Conservation (phyloP, 2,113 vertebrate genomes). For the Carlito syrichta region DNA sequence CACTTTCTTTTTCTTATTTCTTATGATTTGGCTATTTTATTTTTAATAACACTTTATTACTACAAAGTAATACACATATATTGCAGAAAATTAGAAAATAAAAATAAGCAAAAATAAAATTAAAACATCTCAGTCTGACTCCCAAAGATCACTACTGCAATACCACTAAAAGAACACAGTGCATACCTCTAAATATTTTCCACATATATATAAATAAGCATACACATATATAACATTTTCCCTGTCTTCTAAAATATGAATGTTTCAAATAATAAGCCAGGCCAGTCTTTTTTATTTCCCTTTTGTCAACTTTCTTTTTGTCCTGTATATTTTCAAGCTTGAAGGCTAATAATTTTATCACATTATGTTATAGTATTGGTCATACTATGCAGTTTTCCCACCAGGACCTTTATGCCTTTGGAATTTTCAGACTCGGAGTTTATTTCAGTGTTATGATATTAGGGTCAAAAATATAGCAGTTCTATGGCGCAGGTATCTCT, state of each 20-base stretch:
- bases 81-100: background rate
- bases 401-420: background rate
- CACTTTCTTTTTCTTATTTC: background rate
- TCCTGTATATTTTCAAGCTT: background rate
- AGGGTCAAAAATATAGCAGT: background rate
- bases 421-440: background rate
- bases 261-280: background rate
- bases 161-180: background rate
- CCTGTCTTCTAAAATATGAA: background rate
- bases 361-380: background rate
- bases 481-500: background rate
- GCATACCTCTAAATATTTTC: background rate
- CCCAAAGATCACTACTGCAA: background rate
- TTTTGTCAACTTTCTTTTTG: background rate
- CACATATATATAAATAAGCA: background rate
- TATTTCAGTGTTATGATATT: background rate
- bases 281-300: background rate
- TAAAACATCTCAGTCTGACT: background rate
- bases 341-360: background rate
- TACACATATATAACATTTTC: background rate
- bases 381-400: background rate
- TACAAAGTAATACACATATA: background rate
- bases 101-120: background rate
- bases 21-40: background rate
- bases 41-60: background rate